Base-by-base conservation (phyloP, 2,113 vertebrate species). In the Caloenas nicobarica region DNA sequence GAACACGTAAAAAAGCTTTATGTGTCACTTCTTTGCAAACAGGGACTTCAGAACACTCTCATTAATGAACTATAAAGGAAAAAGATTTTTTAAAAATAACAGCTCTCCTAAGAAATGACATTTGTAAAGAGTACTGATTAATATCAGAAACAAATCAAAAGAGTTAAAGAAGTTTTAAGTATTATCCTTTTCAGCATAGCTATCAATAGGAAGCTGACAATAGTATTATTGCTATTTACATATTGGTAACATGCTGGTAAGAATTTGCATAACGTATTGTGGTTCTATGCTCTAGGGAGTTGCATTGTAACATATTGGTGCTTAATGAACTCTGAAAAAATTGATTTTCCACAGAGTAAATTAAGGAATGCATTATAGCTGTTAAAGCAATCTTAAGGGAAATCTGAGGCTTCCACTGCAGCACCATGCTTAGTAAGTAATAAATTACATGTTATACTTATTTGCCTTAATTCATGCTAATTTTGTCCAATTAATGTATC, bases 311-410 rank as follows among this genome's bases (percentile, higher is more conserved):
- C 99, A 99, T 99, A 99, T 99, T 99, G 99, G 99, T 99, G 99
- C 98, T 99, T 99, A 99, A 99, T 99, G 99, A 99, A 99, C 98
- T 99, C 99, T 99, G 99, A 99, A 99, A 99, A 99, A 99, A 99
- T 99, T 98, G 99, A 99, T 99, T 99, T 99, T 99, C 99, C 99
- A 99, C 99, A 99, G 99, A 99, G 99, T 99, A 99, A 99, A 99
- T 99, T 99, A 99, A 99, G 99, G 99, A 99, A 99, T 99, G 99
- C 99, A 99, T 99, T 99, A 99, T 99, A 99, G 98, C 99, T 99
- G 99, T 99, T 99, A 99, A 99, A 99, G 99, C 98, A 99, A 99
- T 99, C 99, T 99, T 99, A 98, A 98, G 99, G 99, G 99, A 99
- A 99, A 99, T 99, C 98, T 97, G 98, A 99, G 98, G 98, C 98